Evolutionary conservation across 2,888 invertebrate genomes (phyloP), one percentile per base, ranked within the genome.

Genomic region (Lathronympha strigana): DNA sequence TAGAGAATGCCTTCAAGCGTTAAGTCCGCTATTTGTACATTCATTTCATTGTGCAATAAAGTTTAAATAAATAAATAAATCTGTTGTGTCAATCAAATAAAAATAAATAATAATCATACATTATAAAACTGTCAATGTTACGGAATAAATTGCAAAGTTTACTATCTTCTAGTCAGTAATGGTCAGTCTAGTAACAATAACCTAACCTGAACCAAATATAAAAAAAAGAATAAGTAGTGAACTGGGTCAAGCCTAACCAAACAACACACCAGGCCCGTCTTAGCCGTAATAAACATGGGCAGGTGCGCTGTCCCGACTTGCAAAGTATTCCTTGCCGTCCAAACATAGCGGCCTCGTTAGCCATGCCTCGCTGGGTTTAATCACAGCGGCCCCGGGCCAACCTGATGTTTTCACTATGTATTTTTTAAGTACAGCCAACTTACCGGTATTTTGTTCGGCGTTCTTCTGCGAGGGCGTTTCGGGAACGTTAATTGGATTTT

Each of bases 331-430:
- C 84, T 76, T 80, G 84, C 84, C 87, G 90, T 85, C 84, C 89
- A 90, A 91, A 91, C 88, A 90, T 84, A 86, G 86, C 84, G 82
- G 77, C 73, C 86, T 88, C 87, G 88, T 90, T 90, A 87, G 85
- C 86, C 88, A 90, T 88, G 90, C 90, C 81, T 88, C 86, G 90
- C 83, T 83, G 88, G 82, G 82, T 90, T 91, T 90, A 91, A 91
- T 90, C 90, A 90, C 82, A 82, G 73, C 81, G 80, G 86, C 88
- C 87, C 77, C 79, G 76, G 84, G 88, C 86, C 74, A 73, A 80
- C 78, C 83, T 87, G 85, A 87, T 89, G 87, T 89, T 89, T 89
- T 87, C 84, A 88, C 89, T 87, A 87, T 89, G 87, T 90, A 88
- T 90, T 90, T 91, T 90, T 90, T 86, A 86, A 88, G 85, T 84